These are phyloP conservation scores for Sylvicola cinctus DNA, from an alignment of 2,888 invertebrate genomes.

Conservation along the genomic window DNA sequence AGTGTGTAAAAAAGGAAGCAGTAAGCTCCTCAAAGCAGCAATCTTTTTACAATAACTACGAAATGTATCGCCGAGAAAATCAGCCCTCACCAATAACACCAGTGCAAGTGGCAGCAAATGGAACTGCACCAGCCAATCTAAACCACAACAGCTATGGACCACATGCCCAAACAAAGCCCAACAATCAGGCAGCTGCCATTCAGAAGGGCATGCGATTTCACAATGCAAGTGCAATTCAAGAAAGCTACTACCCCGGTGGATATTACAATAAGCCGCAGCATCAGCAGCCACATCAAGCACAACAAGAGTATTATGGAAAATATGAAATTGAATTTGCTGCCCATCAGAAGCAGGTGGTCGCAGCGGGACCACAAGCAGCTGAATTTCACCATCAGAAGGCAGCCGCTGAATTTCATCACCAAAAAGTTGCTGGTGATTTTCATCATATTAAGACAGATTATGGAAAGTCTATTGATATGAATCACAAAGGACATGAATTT, in stretches of 20 bases:
- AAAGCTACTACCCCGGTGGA: constrained; percentile 16
- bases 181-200: no score
- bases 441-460: constrained; percentile 3
- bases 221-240: constrained; percentile 8
- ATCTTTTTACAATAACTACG: constrained; percentile 20
- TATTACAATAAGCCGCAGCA: constrained; percentile 15
- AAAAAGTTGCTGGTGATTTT: constrained; percentile 4
- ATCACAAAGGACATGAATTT: constrained; percentile 7
- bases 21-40: constrained; percentile 24
- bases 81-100: constrained; percentile 7
- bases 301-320: constrained; percentile 22
- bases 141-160: background rate
- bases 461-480: constrained; percentile 3
- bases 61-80: constrained; percentile 11
- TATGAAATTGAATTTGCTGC: constrained; percentile 19
- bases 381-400: constrained; percentile 5
- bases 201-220: background rate
- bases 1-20: constrained; percentile 24
- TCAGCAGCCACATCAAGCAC: constrained; percentile 10
- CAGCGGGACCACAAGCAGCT: constrained; percentile 1
- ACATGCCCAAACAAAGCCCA: constrained; percentile 1
- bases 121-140: background rate
- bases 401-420: constrained; percentile 4
- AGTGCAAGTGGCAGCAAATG: background rate
- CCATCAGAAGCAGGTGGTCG: constrained; percentile 2